These are phyloP conservation scores for Bombus waltoni DNA, from an alignment of 1,140 invertebrate genomes.

Conservation along the genomic window DNA sequence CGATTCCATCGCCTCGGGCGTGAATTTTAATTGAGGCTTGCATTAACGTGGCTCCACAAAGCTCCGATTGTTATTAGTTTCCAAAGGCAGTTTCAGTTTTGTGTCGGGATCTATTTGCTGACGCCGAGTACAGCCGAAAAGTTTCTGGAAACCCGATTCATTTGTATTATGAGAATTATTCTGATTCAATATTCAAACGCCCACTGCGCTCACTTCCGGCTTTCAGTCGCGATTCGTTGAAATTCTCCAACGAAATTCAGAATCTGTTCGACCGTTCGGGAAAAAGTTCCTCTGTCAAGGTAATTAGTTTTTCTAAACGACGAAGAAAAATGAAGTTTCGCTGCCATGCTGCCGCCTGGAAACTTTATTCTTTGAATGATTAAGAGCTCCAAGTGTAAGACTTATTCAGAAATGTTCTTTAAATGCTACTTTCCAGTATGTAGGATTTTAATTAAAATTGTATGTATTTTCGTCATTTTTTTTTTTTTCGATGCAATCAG, in stretches of 20 bases:
- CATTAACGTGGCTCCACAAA: conserved; percentile 1
- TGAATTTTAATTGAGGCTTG: conserved; percentile 22
- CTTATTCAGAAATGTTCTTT: background rate
- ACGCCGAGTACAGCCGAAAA: background rate
- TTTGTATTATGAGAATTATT: conserved; percentile 2
- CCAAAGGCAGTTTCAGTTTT: conserved; percentile 1
- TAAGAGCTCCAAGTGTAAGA: background rate
- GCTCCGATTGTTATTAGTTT: conserved; percentile 19
- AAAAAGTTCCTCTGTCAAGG: background rate
- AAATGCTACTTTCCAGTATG: background rate
- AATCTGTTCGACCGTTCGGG: background rate
- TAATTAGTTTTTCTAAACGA: conserved; percentile 3
- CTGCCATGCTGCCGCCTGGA: background rate
- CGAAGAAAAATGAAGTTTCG: conserved; percentile 10
- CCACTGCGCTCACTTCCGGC: background rate
- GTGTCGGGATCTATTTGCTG: background rate
- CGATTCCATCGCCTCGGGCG: background rate
- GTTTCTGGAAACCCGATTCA: background rate
- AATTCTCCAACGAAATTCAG: conserved; percentile 1
- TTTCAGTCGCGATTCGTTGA: background rate
- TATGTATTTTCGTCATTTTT: no score
- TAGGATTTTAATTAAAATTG: background rate
- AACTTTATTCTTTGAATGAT: background rate
- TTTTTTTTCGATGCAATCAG: background rate
- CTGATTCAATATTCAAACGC: background rate